Evolutionary conservation across 2,797 vertebrate species (phyloP), one percentile per base, ranked within the genome.

Genomic region (Setipinna tenuifilis): DNA sequence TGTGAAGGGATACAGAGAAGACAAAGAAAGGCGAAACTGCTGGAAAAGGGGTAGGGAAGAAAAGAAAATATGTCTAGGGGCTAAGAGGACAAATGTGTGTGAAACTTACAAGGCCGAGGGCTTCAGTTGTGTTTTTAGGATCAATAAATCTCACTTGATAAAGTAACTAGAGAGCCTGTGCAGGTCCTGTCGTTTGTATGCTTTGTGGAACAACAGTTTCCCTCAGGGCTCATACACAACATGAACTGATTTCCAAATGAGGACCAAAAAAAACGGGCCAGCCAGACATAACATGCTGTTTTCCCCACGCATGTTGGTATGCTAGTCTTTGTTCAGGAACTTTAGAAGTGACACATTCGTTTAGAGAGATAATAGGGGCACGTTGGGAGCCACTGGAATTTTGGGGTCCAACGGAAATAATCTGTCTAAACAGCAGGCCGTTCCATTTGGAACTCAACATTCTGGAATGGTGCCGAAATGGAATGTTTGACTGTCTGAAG

Each of bases 351-450:
- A 80, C 84, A 87, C 87, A 44, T 78, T 87, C 68, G 4, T 80
- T 86, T 50, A n/a, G 57, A 23, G 83, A 83, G 85, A 89, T 84
- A 84, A 68, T 44, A 85, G 82, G 81, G 83, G 61, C 68, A 83
- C 82, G 35, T 85, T 89, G 84, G 83, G 89, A 92, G 90, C 83
- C 89, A 31, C 50, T 83, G 88, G 85, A 17, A 75, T 89, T 14
- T 17, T 68, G 23, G 71, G 31, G 78, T 85, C 41, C 48, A 50
- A 44, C 59, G 86, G 88, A 90, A 90, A 89, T 89, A 75, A 90
- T 89, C 85, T 58, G 61, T 92, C 88, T 65, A 84, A 90, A 86
- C 31, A 90, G 83, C 31, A 58, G 83, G 89, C 85, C 81, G 91
- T 92, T 92, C 41, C 57, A 57, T 65, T 84, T 84, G 46, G 84